Percentiles rank a stretch among this genome's conserved stretches.
These are phyloP conservation scores for Andinoacara biseriatus DNA, from an alignment of 2,113 vertebrate genomes.

Conservation along the genomic window DNA sequence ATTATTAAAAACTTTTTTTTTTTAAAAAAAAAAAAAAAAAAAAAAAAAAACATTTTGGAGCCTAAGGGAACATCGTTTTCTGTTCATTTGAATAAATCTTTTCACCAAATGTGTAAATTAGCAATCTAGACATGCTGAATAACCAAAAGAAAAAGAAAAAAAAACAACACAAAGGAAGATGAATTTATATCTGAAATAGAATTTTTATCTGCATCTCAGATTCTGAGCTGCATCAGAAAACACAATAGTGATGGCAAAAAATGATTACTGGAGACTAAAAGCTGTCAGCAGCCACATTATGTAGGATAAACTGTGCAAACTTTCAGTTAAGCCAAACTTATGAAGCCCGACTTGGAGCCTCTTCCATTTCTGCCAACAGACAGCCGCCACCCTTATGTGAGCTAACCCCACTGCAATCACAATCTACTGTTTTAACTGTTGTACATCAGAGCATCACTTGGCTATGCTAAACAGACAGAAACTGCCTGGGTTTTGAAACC, in stretches of 20 bases:
- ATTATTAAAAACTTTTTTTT: no score
- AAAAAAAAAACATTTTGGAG: neutral
- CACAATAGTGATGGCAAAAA: neutral
- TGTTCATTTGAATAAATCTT: neutral
- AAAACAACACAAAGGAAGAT: neutral
- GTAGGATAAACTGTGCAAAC: neutral
- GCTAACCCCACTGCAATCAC: neutral
- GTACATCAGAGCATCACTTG: conserved; percentile 1
- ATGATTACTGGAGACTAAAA: neutral
- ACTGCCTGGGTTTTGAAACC: conserved; percentile 1
- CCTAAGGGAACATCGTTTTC: neutral
- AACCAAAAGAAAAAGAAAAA: neutral
- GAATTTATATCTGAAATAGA: neutral
- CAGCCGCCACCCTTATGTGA: neutral
- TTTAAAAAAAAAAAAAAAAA: accelerated
- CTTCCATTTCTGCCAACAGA: conserved; percentile 12
- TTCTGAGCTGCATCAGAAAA: neutral
- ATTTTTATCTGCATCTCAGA: conserved; percentile 2
- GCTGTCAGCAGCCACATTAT: neutral
- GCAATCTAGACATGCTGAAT: neutral
- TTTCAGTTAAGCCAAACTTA: neutral
- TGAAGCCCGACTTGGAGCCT: neutral
- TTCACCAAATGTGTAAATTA: conserved; percentile 1
- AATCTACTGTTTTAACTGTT: conserved; percentile 9
- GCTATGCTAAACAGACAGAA: conserved; percentile 8